Conservation (phyloP, 2,113 vertebrate genomes). For the Lutjanus erythropterus region DNA sequence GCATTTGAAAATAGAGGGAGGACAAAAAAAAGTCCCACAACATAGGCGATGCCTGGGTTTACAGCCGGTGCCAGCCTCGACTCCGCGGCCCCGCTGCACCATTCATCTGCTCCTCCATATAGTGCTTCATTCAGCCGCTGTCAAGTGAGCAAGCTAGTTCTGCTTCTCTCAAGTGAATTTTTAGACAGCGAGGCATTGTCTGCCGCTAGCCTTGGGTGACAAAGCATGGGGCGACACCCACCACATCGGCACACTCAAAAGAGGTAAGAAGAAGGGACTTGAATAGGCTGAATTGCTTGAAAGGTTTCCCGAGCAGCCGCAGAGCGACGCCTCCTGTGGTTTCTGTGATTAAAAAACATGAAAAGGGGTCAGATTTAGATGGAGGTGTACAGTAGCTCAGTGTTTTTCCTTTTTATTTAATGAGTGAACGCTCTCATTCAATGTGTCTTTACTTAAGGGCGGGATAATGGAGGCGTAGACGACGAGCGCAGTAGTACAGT, state of each 20-base stretch:
- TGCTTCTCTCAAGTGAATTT: constrained; percentile 30
- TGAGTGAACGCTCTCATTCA: not conserved
- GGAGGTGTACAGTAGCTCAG: not conserved
- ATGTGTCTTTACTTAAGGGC: constrained; percentile 23
- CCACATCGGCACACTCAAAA: constrained; percentile 20
- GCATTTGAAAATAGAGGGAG: constrained; percentile 26
- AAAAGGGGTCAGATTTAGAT: constrained; percentile 16
- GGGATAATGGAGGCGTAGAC: constrained; percentile 10
- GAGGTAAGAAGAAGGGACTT: constrained; percentile 9
- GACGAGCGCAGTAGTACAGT: not conserved
- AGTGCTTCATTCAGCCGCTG: constrained; percentile 51
- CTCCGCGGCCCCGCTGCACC: constrained; percentile 4
- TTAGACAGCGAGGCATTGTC: constrained; percentile 51
- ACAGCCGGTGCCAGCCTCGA: not conserved
- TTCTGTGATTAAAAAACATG: constrained; percentile 10
- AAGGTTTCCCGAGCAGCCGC: constrained; percentile 35
- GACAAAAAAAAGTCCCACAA: not conserved
- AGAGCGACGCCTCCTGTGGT: not conserved
- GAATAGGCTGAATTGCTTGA: constrained; percentile 54
- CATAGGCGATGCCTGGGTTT: not conserved
- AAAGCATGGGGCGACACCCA: constrained; percentile 43
- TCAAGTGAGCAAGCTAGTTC: constrained; percentile 39
- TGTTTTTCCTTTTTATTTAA: constrained; percentile 25
- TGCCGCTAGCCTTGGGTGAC: constrained; percentile 30
- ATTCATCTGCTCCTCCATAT: constrained; percentile 30